Evolutionary conservation across 2,888 invertebrate species (phyloP).

Genomic region (Cistogaster globosa): DNA sequence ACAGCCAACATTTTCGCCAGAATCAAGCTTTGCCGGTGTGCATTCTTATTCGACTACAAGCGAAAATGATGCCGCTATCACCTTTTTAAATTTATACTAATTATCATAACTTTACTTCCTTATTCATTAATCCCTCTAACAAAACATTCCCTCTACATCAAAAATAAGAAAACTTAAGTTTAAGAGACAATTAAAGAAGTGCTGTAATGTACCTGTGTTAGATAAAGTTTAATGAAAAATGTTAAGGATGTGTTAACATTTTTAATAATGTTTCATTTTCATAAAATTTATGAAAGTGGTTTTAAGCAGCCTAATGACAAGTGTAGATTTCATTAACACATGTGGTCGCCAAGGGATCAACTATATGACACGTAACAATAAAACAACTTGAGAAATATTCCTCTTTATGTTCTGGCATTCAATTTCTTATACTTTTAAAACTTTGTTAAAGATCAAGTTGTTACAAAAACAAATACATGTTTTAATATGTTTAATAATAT

Average conservation of each 20-base stretch:
- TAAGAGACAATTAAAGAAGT: not conserved
- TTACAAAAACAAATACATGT: not conserved
- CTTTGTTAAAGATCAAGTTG: not conserved
- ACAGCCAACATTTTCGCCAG: no score
- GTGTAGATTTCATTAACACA: conserved; percentile 72
- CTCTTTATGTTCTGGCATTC: not conserved
- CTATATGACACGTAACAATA: conserved; percentile 72
- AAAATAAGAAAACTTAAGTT: no score
- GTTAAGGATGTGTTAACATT: conserved; percentile 57
- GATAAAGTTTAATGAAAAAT: not conserved
- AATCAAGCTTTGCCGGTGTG: no score
- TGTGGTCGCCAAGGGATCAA: conserved; percentile 78
- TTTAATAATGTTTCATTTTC: conserved; percentile 67
- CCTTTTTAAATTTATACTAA: no score
- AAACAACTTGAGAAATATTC: conserved; percentile 60
- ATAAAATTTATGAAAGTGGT: conserved; percentile 70
- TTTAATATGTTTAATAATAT: not conserved
- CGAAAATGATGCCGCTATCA: no score
- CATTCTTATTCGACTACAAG: no score
- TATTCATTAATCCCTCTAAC: no score
- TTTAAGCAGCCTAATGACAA: conserved; percentile 70
- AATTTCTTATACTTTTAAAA: not conserved
- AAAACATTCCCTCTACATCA: no score
- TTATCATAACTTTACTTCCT: no score
- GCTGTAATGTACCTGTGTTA: not conserved